Percentiles rank a stretch among this genome's conserved stretches.
Conservation (phyloP, 1,140 invertebrate genomes). For the Apis laboriosa region DNA sequence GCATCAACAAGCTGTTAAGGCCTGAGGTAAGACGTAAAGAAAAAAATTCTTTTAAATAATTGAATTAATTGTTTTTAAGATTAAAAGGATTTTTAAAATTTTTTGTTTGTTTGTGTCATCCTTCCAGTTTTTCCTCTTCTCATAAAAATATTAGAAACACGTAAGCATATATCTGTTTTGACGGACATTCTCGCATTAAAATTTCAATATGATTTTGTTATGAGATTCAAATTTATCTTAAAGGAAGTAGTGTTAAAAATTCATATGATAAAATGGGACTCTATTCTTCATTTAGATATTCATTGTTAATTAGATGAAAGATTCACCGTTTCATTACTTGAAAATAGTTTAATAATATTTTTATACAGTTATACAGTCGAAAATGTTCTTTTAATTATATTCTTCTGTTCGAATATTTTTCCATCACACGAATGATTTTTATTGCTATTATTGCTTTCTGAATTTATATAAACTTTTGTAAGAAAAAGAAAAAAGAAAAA, state of each 20-base stretch:
- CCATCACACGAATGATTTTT: too few relatives aligned
- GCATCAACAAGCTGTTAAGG: constrained; percentile 73
- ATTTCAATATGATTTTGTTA: background rate
- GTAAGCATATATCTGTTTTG: background rate
- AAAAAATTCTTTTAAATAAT: background rate
- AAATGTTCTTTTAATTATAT: too few relatives aligned
- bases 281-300: background rate
- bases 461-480: too few relatives aligned
- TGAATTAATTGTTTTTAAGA: too few relatives aligned
- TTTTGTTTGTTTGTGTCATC: too few relatives aligned
- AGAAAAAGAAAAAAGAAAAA: too few relatives aligned
- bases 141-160: too few relatives aligned
- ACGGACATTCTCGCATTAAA: background rate
- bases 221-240: background rate
- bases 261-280: background rate
- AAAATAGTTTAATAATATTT: background rate
- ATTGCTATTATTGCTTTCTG: too few relatives aligned
- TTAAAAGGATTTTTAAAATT: too few relatives aligned
- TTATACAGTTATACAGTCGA: background rate
- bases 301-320: background rate
- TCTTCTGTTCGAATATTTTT: too few relatives aligned
- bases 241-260: background rate
- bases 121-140: too few relatives aligned
- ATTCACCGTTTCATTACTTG: background rate
- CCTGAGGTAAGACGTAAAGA: constrained; percentile 65